These are phyloP conservation scores for Brachirus orientalis DNA, from an alignment of 2,113 vertebrate species.

Conservation along the genomic window DNA sequence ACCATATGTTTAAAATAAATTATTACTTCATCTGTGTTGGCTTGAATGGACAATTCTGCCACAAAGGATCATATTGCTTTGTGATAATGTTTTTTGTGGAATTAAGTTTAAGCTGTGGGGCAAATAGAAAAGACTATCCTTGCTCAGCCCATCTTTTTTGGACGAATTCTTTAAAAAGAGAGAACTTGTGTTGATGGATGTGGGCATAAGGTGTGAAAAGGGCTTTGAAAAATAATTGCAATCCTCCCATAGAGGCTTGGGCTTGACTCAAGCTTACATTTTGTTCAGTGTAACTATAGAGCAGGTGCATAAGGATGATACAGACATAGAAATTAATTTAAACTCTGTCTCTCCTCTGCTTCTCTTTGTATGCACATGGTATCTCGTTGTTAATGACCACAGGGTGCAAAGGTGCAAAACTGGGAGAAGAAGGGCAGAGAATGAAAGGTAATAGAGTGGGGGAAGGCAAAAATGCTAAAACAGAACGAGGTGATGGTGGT, in stretches of 20 bases:
- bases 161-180: conserved; percentile 26
- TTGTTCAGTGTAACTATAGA: conserved; percentile 33
- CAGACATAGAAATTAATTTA: conserved; percentile 55
- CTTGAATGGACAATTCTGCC: neutral
- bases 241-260: conserved; percentile 33
- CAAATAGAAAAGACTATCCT: conserved; percentile 7
- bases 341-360: conserved; percentile 37
- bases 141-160: conserved; percentile 16
- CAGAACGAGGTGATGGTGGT: conserved; percentile 24
- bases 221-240: conserved; percentile 52
- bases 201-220: conserved; percentile 39
- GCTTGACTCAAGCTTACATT: conserved; percentile 53
- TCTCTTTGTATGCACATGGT: conserved; percentile 48
- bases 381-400: conserved; percentile 41
- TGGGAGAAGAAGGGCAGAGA: conserved; percentile 6
- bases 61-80: neutral
- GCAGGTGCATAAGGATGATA: conserved; percentile 60
- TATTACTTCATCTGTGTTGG: neutral
- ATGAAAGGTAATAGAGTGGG: conserved; percentile 35
- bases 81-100: conserved; percentile 30
- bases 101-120: conserved; percentile 1
- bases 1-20: no score
- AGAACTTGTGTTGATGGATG: conserved; percentile 26
- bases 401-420: conserved; percentile 26
- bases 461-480: no score